A percentile compares a stretch with the other conserved stretches of the same genome.
Evolutionary conservation across 2,888 invertebrate genomes (phyloP).

Genomic region (Euzetes globulus): DNA sequence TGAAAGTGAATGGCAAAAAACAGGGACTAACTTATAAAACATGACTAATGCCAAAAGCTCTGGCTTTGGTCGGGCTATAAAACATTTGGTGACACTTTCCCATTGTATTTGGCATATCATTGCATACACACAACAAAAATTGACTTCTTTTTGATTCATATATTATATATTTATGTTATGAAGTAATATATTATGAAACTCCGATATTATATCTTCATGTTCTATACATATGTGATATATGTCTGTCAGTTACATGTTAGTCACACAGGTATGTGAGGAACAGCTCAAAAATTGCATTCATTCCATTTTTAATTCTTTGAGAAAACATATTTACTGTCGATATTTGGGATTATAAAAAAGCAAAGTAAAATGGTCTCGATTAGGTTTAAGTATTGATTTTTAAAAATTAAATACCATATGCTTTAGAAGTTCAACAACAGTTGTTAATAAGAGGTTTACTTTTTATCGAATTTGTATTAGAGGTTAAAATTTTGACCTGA

Average conservation of each 20-base stretch:
- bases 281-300: background rate
- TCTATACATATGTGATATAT: background rate
- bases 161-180: too few species aligned
- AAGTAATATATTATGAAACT: background rate
- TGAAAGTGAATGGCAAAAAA: background rate
- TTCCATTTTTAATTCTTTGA: background rate
- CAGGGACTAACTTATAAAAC: slow-evolving; percentile 13
- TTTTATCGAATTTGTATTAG: too few species aligned
- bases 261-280: background rate
- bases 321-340: too few species aligned
- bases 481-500: too few species aligned
- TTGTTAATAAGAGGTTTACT: too few species aligned
- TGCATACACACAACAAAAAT: background rate
- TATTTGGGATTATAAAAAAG: too few species aligned
- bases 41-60: slow-evolving; percentile 16
- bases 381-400: too few species aligned
- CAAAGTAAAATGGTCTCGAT: background rate
- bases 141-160: too few species aligned
- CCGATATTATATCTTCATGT: background rate
- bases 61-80: slow-evolving; percentile 19
- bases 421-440: too few species aligned
- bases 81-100: slow-evolving; percentile 1
- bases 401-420: too few species aligned
- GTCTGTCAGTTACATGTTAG: background rate
- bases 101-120: slow-evolving; percentile 9